Conservation (phyloP, 2,797 vertebrate genomes). For the Sylvilagus floridanus region DNA sequence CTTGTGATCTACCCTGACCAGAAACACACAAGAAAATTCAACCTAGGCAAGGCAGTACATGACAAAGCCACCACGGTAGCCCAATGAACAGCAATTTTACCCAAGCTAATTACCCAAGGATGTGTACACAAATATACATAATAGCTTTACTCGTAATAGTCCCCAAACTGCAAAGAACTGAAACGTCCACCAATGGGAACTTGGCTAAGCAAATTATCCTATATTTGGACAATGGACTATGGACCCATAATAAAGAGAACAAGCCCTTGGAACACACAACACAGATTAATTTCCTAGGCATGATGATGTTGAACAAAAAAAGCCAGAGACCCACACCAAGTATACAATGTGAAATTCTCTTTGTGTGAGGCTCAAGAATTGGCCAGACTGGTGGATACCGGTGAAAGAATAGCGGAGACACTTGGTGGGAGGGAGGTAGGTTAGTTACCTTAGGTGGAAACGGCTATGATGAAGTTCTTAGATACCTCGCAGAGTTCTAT, state of each 20-base stretch:
- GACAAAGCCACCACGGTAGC: not conserved
- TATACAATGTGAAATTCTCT: not conserved
- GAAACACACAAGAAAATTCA: not conserved
- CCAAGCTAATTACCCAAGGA: not conserved
- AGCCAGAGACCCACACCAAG: not conserved
- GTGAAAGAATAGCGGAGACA: not conserved
- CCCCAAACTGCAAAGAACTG: not conserved
- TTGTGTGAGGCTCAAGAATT: not conserved
- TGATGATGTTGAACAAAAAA: not conserved
- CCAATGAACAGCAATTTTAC: not conserved
- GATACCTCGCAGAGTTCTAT: not conserved
- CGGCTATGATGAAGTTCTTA: rapidly evolving
- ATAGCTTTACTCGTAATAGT: not conserved
- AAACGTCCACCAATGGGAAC: not conserved
- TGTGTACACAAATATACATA: not conserved
- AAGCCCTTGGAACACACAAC: not conserved
- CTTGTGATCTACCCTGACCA: not conserved
- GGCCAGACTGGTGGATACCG: not conserved
- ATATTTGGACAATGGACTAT: rapidly evolving
- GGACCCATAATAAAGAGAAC: not conserved
- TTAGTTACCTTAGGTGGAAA: not conserved
- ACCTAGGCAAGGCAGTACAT: not conserved
- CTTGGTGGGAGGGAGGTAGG: not conserved
- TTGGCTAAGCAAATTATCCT: not conserved
- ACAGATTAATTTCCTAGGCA: not conserved